Conservation (phyloP, 2,888 invertebrate species). For the Drosophila mettleri region DNA sequence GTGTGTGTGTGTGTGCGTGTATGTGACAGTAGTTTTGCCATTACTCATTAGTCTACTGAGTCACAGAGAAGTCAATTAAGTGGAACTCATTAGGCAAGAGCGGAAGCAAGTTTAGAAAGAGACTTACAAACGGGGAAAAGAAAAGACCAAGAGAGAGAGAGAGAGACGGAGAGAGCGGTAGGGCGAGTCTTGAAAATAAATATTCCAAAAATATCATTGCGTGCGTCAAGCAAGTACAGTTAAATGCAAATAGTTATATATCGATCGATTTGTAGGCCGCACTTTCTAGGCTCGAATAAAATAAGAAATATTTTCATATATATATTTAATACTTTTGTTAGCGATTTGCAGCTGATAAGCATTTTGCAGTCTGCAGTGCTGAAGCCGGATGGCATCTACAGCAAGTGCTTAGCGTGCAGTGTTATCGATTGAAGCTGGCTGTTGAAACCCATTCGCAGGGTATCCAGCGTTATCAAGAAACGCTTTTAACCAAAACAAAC, state of each 20-base stretch:
- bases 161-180: neutral
- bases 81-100: conserved; percentile 9
- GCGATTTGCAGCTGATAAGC: neutral
- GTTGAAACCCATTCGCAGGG: conserved; percentile 31
- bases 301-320: too few species aligned
- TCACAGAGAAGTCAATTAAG: conserved; percentile 21
- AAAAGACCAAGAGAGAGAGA: neutral
- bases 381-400: neutral
- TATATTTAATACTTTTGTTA: too few species aligned
- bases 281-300: neutral
- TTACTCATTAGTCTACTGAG: conserved; percentile 18
- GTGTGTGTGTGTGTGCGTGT: neutral
- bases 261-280: neutral
- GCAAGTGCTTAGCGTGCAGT: neutral
- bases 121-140: too few species aligned
- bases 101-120: neutral
- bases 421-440: conserved; percentile 7
- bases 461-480: conserved; percentile 55
- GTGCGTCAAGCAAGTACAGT: neutral
- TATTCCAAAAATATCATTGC: conserved; percentile 3
- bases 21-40: neutral
- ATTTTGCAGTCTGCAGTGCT: too few species aligned
- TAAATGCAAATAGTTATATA: neutral
- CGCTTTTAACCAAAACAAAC: conserved; percentile 69
- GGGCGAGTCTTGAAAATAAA: too few species aligned